Percentiles rank a stretch among this genome's conserved stretches.
These are phyloP conservation scores for Poeciliopsis turneri DNA, from an alignment of 2,797 vertebrate species.

Conservation along the genomic window DNA sequence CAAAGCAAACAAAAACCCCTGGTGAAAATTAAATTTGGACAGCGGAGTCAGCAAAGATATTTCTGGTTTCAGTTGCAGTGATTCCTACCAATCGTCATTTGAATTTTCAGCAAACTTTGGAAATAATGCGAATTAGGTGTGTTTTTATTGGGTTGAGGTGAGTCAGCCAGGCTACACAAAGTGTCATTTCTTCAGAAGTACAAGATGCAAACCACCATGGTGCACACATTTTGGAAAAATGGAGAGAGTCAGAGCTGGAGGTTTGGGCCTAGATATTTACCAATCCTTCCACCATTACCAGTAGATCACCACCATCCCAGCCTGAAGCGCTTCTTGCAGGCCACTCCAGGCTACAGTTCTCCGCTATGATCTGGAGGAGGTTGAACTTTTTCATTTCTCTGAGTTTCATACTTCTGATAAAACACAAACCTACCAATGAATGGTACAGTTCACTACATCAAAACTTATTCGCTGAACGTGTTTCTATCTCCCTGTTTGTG, in stretches of 20 bases:
- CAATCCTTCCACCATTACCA: too few relatives aligned
- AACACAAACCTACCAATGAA: not conserved
- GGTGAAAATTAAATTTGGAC: not conserved
- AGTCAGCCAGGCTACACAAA: not conserved
- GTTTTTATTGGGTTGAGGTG: not conserved
- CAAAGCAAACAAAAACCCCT: not conserved
- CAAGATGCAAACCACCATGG: not conserved
- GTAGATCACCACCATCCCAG: too few relatives aligned
- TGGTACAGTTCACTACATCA: not conserved
- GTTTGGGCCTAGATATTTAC: not conserved
- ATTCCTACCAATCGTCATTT: not conserved
- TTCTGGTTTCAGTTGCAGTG: not conserved
- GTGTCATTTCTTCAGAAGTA: not conserved
- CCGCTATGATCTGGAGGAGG: too few relatives aligned
- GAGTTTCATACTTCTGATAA: not conserved
- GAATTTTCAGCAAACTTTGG: not conserved
- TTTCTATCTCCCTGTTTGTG: not conserved
- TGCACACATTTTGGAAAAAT: not conserved
- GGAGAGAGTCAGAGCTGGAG: not conserved
- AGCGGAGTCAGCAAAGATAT: not conserved
- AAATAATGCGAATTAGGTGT: not conserved
- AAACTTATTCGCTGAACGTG: not conserved
- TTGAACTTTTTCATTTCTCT: not conserved
- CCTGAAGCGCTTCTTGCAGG: too few relatives aligned
- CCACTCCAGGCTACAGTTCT: too few relatives aligned